Percentiles rank a stretch among this genome's conserved stretches.
Conservation (phyloP, 2,113 vertebrate species). For the Thymallus thymallus region DNA sequence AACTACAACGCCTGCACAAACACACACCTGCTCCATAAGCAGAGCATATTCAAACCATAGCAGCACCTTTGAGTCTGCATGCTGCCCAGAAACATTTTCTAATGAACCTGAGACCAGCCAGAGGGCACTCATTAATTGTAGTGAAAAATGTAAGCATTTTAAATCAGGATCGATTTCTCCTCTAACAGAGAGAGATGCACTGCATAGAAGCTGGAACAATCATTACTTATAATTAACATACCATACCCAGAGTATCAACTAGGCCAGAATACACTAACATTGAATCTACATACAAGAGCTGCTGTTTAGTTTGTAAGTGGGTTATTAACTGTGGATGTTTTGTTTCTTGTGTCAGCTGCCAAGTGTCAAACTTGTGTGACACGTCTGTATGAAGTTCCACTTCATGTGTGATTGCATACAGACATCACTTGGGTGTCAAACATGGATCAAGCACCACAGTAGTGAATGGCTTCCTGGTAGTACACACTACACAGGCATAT, state of each 20-base stretch:
- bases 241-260: background rate
- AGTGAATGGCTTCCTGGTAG: no score
- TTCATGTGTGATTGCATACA: background rate
- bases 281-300: background rate
- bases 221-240: background rate
- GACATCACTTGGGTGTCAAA: no score
- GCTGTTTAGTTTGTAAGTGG: background rate
- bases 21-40: background rate
- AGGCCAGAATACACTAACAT: background rate
- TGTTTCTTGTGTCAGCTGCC: background rate
- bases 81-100: background rate
- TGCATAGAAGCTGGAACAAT: background rate
- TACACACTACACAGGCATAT: no score
- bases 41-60: background rate
- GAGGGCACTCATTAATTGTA: background rate
- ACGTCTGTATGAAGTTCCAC: background rate
- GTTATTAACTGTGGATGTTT: background rate
- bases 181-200: background rate
- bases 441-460: no score
- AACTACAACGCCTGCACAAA: conserved; percentile 21
- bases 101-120: background rate
- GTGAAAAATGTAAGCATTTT: background rate
- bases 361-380: background rate
- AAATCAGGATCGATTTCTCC: background rate
- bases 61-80: background rate